Evolutionary conservation across 2,888 invertebrate species (phyloP), one percentile per base, ranked within the genome.

Genomic region (Drosophila merina): DNA sequence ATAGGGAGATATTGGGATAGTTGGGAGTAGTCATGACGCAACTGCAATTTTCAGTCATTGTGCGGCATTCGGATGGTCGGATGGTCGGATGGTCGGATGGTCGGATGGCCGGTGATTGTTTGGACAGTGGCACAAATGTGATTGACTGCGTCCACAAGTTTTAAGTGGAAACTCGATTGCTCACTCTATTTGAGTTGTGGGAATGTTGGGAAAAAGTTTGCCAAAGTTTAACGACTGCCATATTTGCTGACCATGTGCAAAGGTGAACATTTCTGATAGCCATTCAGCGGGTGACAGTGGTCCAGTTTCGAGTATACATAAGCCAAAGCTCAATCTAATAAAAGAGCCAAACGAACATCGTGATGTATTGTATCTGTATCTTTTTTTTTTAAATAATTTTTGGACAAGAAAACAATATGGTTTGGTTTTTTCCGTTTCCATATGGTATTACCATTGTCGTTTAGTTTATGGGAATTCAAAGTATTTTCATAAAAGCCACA

Each of bases 401-500:
- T 1, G 20, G 14, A 14, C 20, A 10, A 33, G 10, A 33, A 33
- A 4, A 4, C 10, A 33, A 33, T 10, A 10, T 10, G 10, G 33
- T 33, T 33, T n/a, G 33, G 36, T 14, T 42, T 4, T 14, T 8
- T 26, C 26, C 20, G 7, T 31, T 56, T 8, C 12, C 6, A 6
- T 51, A 51, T 51, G 28, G 28, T 45, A 70, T 70, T 56, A 6
- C 30, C 69, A 12, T 45, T 56, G 63, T 38, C 51, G 50, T 45
- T 26, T 31, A 55, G 67, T 67, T 76, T 64, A 55, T 64, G 75
- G 52, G 59, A 67, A 85, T 75, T 76, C 55, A 47, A 68, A 75
- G 76, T 75, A 74, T 76, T 73, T 78, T 80, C 63, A 57, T 66
- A 75, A 72, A 64, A 74, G 64, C 73, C 57, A 70, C 57, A 75